Evolutionary conservation across 2,113 vertebrate genomes (phyloP).

Genomic region (Coturnix japonica): DNA sequence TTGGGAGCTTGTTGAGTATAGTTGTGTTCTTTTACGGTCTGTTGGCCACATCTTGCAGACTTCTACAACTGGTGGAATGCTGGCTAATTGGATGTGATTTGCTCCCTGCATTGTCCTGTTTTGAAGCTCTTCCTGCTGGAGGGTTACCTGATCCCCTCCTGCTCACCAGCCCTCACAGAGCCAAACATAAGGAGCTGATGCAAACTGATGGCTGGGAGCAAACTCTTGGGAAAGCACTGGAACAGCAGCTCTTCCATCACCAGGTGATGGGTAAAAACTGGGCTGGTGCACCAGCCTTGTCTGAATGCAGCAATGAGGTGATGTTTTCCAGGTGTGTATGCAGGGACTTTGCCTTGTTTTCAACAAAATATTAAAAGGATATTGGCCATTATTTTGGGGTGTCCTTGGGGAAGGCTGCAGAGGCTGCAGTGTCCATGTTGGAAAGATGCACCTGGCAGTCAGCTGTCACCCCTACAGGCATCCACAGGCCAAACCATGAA

Average conservation of each 20-base stretch:
- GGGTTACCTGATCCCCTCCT: background rate
- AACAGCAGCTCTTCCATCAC: constrained; percentile 31
- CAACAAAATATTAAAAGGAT: background rate
- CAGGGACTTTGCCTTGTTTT: background rate
- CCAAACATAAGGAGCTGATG: background rate
- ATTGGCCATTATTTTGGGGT: background rate
- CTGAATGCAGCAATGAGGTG: background rate
- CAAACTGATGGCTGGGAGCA: constrained; percentile 32
- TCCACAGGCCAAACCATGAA: background rate
- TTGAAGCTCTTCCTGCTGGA: background rate
- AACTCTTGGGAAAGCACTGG: constrained; percentile 42
- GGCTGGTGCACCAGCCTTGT: constrained; percentile 1
- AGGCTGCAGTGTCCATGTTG: background rate
- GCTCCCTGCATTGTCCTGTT: background rate
- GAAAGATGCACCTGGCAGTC: background rate
- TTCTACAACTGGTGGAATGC: background rate
- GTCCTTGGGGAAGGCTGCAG: background rate
- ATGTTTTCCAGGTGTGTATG: background rate
- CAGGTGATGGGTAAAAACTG: constrained; percentile 43
- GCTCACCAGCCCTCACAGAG: background rate
- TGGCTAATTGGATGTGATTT: background rate
- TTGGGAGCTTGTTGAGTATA: background rate
- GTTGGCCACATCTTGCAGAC: background rate
- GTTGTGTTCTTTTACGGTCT: background rate
- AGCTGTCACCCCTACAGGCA: background rate